Evolutionary conservation across 2,113 vertebrate species (phyloP), one percentile per base, ranked within the genome.

Genomic region (Catharus bicknelli): DNA sequence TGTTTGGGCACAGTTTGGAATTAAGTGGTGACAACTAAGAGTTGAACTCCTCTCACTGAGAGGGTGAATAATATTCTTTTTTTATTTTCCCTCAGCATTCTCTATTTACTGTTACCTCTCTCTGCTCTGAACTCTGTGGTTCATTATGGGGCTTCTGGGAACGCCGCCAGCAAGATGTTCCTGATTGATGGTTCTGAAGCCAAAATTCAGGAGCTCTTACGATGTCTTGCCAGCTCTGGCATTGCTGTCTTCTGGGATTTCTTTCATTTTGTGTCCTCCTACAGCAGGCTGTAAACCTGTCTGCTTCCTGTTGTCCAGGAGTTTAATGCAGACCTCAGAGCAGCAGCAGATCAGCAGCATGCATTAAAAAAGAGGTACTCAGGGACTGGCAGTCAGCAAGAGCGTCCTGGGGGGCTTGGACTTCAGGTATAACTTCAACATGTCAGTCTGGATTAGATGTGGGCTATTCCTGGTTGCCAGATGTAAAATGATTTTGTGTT

Each of bases 101-200:
- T 86, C 32, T 88, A 21, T 86, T 88, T 94, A 62, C 90, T 70
- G 30, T 86, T 95, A 90, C 80, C 94, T 94, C 58, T 78, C 34
- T 83, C 72, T 57, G n/a, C 77, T 95, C 94, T 96, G 92, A 96
- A 95, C 94, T 91, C 64, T 83, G 36, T 95, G 92, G 92, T 93
- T 97, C 91, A 72, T 97, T 96, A 86, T 87, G 88, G 82, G 73
- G 54, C 93, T 97, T 96, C 86, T 96, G 96, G 96, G 95, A 97
- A 84, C 22, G 38, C 79, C 0, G 25, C 75, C 83, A 87, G 91
- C 15, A 34, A 92, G 90, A 88, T 94, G 74, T 83, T 88, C 67
- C 90, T 96, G 93, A 94, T 62, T 92, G 96, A 96, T 96, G 87
- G 53, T 67, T 93, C 88, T 69, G 64, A 94, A 91, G 80, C 80